Evolutionary conservation across 2,797 vertebrate genomes (phyloP).

Genomic region (Sternotherus odoratus): DNA sequence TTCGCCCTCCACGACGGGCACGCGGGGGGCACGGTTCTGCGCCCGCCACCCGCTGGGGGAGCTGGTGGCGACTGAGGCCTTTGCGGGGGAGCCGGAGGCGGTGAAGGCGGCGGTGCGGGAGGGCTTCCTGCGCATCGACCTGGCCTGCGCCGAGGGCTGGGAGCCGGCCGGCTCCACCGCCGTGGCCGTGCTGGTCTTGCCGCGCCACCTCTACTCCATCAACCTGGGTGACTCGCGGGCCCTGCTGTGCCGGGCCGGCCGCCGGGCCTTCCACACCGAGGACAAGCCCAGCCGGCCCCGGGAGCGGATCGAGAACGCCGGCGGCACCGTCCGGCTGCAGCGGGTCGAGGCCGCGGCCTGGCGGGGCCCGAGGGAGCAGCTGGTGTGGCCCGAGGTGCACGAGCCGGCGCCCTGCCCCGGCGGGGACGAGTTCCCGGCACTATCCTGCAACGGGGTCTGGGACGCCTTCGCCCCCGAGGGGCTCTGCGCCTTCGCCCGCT

Average conservation of each 20-base stretch:
- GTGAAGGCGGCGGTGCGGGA: slow-evolving; percentile 83
- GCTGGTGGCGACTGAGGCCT: slow-evolving; percentile 71
- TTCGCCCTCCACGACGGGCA: slow-evolving; percentile 88
- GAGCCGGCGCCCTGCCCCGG: slow-evolving; percentile 77
- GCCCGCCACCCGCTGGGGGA: slow-evolving; percentile 83
- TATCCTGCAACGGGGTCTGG: slow-evolving; percentile 89
- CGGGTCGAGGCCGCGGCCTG: slow-evolving; percentile 86
- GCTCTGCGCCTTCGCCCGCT: slow-evolving; percentile 83
- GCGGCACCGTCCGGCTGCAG: slow-evolving; percentile 85
- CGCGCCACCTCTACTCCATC: slow-evolving; percentile 82
- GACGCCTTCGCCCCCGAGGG: slow-evolving; percentile 85
- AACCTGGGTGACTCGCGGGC: slow-evolving; percentile 87
- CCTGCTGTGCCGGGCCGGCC: slow-evolving; percentile 79
- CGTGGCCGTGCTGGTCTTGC: slow-evolving; percentile 80
- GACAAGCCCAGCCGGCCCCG: slow-evolving; percentile 86
- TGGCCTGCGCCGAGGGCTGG: slow-evolving; percentile 79
- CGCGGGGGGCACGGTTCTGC: slow-evolving; percentile 83
- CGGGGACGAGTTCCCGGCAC: slow-evolving; percentile 86
- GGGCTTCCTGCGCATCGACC: slow-evolving; percentile 83
- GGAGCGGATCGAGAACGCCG: slow-evolving; percentile 87
- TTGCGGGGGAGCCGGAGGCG: slow-evolving; percentile 71
- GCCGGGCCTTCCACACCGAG: slow-evolving; percentile 86
- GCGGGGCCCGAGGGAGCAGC: slow-evolving; percentile 86
- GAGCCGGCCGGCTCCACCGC: slow-evolving; percentile 82
- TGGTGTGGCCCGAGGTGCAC: slow-evolving; percentile 88